A percentile compares a stretch with the other conserved stretches of the same genome.
phyloP scores from a whole-genome alignment of 2,888 invertebrate genomes.

The Entomobrya multifasciata region DNA sequence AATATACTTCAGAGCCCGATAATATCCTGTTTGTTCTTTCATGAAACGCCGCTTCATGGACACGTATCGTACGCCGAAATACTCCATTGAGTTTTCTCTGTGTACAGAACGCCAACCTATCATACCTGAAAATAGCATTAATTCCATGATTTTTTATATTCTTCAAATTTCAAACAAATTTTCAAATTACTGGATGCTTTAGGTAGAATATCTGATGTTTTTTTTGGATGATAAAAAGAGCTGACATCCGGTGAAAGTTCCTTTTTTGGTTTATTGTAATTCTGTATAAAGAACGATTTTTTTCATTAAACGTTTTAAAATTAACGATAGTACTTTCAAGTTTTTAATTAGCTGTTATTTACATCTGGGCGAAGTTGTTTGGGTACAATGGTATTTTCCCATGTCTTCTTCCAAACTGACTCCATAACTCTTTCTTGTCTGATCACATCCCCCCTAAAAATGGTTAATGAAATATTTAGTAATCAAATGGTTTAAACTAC shows the following conservation, averaged over 20 bases:
- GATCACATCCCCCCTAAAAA: conserved; percentile 74
- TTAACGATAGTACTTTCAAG: too few relatives aligned
- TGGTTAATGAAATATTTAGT: background rate
- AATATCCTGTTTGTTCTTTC: conserved; percentile 75
- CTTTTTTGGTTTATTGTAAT: too few relatives aligned
- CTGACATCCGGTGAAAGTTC: background rate
- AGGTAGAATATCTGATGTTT: conserved; percentile 50
- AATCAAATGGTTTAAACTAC: too few relatives aligned
- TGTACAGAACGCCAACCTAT: conserved; percentile 73
- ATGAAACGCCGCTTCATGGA: conserved; percentile 71
- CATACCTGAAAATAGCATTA: conserved; percentile 5
- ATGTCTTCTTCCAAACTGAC: conserved; percentile 72
- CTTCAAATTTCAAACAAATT: background rate
- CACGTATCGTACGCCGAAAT: conserved; percentile 36
- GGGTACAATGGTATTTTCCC: conserved; percentile 66
- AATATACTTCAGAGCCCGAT: conserved; percentile 69
- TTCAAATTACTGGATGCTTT: conserved; percentile 72
- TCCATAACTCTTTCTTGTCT: conserved; percentile 72
- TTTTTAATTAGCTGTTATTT: too few relatives aligned
- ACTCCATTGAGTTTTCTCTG: conserved; percentile 65
- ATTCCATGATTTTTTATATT: background rate
- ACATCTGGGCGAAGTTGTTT: conserved; percentile 40
- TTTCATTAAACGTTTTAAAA: too few relatives aligned
- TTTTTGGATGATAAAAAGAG: conserved; percentile 35
- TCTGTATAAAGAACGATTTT: too few relatives aligned